phyloP scores from a whole-genome alignment of 2,888 invertebrate species.

The Caenorhabditis becei region DNA sequence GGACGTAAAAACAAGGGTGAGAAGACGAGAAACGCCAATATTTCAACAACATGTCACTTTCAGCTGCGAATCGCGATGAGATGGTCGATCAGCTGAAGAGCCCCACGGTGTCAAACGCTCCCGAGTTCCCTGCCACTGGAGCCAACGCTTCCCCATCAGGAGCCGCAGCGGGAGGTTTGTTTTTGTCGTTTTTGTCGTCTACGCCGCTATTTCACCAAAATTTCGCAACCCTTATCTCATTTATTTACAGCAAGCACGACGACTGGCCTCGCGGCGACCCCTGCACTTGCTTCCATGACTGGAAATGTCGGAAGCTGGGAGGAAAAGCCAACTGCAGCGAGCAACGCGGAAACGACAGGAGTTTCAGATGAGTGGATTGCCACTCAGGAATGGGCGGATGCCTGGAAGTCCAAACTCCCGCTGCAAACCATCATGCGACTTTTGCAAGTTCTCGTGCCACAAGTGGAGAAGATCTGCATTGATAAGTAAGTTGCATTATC shows the following conservation, averaged over 20 bases:
- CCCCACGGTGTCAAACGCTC: conserved; percentile 67
- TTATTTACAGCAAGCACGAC: conserved; percentile 53
- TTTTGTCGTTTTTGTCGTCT: background rate
- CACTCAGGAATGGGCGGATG: conserved; percentile 93
- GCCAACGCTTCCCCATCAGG: background rate
- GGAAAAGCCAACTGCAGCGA: conserved; percentile 31
- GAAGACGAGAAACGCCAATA: background rate
- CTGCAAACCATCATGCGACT: conserved; percentile 99
- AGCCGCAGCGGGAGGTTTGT: conserved; percentile 24
- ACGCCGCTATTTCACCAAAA: background rate
- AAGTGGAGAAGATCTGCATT: conserved; percentile 99
- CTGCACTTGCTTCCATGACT: conserved; percentile 94
- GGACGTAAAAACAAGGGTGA: conserved; percentile 81
- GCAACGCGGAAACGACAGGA: background rate
- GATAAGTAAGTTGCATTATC: conserved; percentile 88
- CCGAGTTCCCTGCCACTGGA: conserved; percentile 52
- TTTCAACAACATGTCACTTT: background rate
- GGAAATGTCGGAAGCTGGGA: conserved; percentile 67
- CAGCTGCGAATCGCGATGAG: conserved; percentile 64
- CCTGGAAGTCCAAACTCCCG: conserved; percentile 97
- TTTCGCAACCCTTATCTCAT: conserved; percentile 10
- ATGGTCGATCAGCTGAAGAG: conserved; percentile 74
- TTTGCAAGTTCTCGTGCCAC: conserved; percentile 97
- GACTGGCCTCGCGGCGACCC: conserved; percentile 89
- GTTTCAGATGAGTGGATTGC: conserved; percentile 87